These are phyloP conservation scores for Crenichthys baileyi DNA, from an alignment of 2,797 vertebrate genomes.

Conservation along the genomic window DNA sequence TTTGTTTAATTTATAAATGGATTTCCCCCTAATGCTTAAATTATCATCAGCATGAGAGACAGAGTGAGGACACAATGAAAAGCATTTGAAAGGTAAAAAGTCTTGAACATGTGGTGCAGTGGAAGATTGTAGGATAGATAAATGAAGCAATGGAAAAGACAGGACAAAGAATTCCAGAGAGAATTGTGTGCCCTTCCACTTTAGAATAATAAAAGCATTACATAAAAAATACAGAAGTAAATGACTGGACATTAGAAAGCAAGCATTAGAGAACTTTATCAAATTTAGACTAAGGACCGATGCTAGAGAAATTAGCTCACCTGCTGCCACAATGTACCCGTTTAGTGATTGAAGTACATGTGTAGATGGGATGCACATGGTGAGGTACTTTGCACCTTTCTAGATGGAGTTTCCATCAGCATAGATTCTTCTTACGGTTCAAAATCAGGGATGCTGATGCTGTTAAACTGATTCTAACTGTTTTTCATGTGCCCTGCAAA, in stretches of 20 bases:
- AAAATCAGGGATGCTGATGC: too few species aligned
- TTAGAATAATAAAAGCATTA: neutral
- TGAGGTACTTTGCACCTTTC: neutral
- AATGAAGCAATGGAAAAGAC: slow-evolving; percentile 18
- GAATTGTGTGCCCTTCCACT: neutral
- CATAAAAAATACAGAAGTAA: neutral
- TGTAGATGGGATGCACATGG: neutral
- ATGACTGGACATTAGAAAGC: neutral
- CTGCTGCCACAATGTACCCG: neutral
- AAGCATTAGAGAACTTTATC: slow-evolving; percentile 5
- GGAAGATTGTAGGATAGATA: slow-evolving; percentile 36
- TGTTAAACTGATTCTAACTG: too few species aligned
- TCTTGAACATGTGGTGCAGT: slow-evolving; percentile 33
- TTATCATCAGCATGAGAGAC: slow-evolving; percentile 91
- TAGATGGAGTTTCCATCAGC: neutral
- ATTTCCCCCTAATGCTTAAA: slow-evolving; percentile 99
- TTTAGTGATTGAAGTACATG: neutral
- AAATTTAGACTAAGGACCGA: slow-evolving; percentile 1
- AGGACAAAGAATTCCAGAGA: slow-evolving; percentile 30
- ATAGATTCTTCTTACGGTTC: too few species aligned
- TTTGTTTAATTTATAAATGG: slow-evolving; percentile 99
- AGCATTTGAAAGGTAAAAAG: slow-evolving; percentile 39
- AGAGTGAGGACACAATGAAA: slow-evolving; percentile 33
- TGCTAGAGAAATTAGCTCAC: neutral
- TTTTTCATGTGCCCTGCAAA: neutral